These are phyloP conservation scores for Parnassius apollo DNA, from an alignment of 2,888 invertebrate genomes.

Conservation along the genomic window DNA sequence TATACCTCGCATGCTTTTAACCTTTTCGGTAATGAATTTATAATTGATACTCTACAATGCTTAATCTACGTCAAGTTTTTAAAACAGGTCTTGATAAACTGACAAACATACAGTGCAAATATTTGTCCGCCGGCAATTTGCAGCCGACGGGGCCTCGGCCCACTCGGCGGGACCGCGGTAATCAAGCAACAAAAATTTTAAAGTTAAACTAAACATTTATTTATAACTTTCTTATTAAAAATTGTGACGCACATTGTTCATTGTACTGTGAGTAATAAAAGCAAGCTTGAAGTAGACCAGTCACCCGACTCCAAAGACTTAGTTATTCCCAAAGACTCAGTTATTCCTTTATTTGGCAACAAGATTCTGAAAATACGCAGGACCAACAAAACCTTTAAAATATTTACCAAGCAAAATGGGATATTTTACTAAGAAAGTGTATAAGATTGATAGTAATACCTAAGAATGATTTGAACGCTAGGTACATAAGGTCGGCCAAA, in stretches of 20 bases:
- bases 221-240: background rate
- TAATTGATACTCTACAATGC: constrained; percentile 1
- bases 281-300: no score
- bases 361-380: no score
- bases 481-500: no score
- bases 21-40: background rate
- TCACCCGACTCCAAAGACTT: no score
- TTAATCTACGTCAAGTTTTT: constrained; percentile 21
- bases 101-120: constrained; percentile 23
- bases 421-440: no score
- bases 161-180: constrained; percentile 9
- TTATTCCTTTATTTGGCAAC: no score
- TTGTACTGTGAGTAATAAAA: background rate
- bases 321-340: no score
- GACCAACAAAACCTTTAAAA: no score
- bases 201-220: background rate
- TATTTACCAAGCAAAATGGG: no score
- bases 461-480: no score
- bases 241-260: background rate
- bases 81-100: constrained; percentile 25
- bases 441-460: no score
- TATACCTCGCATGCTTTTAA: background rate
- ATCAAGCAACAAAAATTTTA: constrained; percentile 21
- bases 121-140: constrained; percentile 24
- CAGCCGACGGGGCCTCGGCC: constrained; percentile 15